Percentiles rank a stretch among this genome's conserved stretches.
Evolutionary conservation across 2,797 vertebrate species (phyloP).

Genomic region (Muraenolepis orangiensis): DNA sequence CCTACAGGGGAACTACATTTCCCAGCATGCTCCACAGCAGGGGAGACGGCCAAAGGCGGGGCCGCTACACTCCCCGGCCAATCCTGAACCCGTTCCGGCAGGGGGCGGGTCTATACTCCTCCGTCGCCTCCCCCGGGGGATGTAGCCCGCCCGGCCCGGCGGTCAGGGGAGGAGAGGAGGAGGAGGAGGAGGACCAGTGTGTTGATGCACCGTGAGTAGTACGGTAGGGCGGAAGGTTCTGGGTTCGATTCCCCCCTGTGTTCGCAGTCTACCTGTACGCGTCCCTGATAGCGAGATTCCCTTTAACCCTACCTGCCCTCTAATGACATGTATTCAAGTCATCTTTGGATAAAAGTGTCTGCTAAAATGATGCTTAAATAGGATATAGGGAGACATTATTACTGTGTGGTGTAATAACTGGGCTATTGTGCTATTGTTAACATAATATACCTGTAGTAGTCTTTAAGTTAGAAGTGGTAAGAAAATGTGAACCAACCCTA

Average conservation of each 20-base stretch:
- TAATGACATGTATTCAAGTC: no score
- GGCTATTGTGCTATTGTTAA: not conserved
- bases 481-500: no score
- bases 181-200: conserved; percentile 25
- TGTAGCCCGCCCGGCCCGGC: no score
- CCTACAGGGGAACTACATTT: conserved; percentile 67
- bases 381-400: not conserved
- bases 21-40: conserved; percentile 65
- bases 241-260: not conserved
- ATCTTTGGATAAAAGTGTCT: not conserved
- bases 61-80: conserved; percentile 69
- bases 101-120: conserved; percentile 67
- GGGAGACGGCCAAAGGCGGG: conserved; percentile 24
- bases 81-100: conserved; percentile 72
- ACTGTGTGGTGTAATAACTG: not conserved
- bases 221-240: not conserved
- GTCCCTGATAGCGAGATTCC: no score
- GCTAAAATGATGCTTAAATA: not conserved
- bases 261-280: not conserved
- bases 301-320: no score
- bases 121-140: conserved; percentile 37
- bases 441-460: not conserved
- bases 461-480: not conserved
- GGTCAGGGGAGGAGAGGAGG: conserved; percentile 28
- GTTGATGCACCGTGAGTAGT: conserved; percentile 54